Evolutionary conservation across 2,797 vertebrate species (phyloP), one percentile per base, ranked within the genome.

Genomic region (Cirrhinus mrigala): DNA sequence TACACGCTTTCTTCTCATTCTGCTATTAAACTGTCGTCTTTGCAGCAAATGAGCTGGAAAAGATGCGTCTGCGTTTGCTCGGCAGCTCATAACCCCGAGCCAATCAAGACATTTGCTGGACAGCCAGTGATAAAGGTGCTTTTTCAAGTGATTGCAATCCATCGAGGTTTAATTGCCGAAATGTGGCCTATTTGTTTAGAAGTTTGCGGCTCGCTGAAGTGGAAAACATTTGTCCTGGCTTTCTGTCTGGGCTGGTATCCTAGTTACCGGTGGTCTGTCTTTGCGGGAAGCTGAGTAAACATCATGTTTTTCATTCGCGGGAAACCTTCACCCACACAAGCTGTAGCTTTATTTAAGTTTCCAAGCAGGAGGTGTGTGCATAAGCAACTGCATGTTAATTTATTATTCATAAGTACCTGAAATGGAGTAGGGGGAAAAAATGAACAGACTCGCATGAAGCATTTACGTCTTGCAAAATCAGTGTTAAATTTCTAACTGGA

Each of bases 11-110:
- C 24, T 66, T 79, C 87, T 85, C 83, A 84, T 4, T 89, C 64
- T 86, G 76, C 90, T 85, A 89, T 85, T 78, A 82, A 81, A 69
- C 82, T 58, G 75, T 33, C 29, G 40, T 90, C 89, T 73, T 84
- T 88, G 90, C 80, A 86, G 83, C 84, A 92, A 93, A 94, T 92
- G 92, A 91, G 88, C 87, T 89, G 88, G 91, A 94, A 93, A 92
- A 88, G 86, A 86, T 85, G 60, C 84, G 33, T 37, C 33, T 79
- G 85, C 89, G 88, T 89, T 66, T 87, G 44, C 27, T 70, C 20
- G 20, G 27, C 79, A 79, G 79, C 73, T 88, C 88, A 83, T 81
- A 90, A 88, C 81, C 75, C 37, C 20, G 73, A 86, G 86, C 82
- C 82, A 83, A 29, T 82, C 22, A 3, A 88, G 84, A 81, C 48